Percentiles rank a stretch among this genome's conserved stretches.
These are phyloP conservation scores for Xestia xanthographa DNA, from an alignment of 2,888 invertebrate genomes.

Conservation along the genomic window DNA sequence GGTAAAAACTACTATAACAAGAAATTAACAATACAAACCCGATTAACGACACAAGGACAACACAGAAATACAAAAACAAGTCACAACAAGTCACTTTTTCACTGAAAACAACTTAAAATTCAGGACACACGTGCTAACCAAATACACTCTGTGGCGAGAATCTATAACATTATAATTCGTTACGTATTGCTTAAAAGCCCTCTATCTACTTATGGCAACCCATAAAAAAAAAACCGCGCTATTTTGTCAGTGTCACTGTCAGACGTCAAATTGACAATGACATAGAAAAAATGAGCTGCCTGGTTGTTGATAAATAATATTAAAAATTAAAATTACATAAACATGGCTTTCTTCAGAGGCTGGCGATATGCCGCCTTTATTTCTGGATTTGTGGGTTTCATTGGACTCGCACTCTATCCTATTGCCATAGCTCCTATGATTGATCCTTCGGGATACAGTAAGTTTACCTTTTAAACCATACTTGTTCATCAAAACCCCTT, in stretches of 20 bases:
- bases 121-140: no score
- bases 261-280: conserved; percentile 7
- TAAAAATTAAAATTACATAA: conserved; percentile 42
- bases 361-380: conserved; percentile 90
- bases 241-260: neutral
- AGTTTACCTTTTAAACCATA: conserved; percentile 69
- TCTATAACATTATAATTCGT: no score
- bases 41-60: no score
- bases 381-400: conserved; percentile 88
- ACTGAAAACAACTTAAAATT: no score
- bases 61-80: no score
- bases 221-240: no score
- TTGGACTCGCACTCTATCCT: conserved; percentile 91
- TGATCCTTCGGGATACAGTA: conserved; percentile 92
- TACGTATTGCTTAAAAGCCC: neutral
- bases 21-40: no score
- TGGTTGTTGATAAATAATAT: conserved; percentile 39
- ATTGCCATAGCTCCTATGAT: conserved; percentile 92
- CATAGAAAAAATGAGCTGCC: neutral
- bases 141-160: no score
- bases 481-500: conserved; percentile 9
- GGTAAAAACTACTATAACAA: no score
- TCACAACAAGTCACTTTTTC: no score
- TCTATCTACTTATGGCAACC: no score
- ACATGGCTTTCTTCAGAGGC: conserved; percentile 79